phyloP scores from a whole-genome alignment of 2,113 vertebrate species.

The Connochaetes taurinus region DNA sequence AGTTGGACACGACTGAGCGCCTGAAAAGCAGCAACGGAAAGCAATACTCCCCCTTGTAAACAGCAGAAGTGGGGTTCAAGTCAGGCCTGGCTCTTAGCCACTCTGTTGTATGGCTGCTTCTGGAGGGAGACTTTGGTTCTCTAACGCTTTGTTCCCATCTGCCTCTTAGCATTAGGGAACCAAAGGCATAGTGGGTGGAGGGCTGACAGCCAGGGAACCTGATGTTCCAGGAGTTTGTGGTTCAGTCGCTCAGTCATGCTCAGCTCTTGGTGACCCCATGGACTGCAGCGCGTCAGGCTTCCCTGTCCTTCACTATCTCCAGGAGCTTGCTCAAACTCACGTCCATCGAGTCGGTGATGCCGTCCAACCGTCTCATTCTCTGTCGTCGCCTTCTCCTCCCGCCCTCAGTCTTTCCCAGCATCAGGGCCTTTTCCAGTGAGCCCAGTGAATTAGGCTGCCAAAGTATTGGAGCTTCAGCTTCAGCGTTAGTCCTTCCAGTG shows the following conservation, averaged over 20 bases:
- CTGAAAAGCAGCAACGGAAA: background rate
- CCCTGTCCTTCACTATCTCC: background rate
- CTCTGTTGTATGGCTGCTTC: background rate
- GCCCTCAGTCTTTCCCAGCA: background rate
- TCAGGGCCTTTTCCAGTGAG: background rate
- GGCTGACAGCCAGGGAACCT: background rate
- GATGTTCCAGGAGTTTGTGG: background rate
- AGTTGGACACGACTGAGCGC: fast-evolving
- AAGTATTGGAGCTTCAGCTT: background rate
- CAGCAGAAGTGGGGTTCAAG: background rate
- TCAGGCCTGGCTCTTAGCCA: background rate
- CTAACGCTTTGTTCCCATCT: background rate
- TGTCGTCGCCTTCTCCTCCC: background rate
- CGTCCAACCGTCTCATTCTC: fast-evolving
- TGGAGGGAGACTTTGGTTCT: background rate
- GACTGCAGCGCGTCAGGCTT: fast-evolving
- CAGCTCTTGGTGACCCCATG: fast-evolving
- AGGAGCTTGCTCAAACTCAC: background rate
- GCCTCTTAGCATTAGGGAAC: background rate
- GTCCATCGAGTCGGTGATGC: background rate
- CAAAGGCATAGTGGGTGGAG: no score
- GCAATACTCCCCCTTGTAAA: background rate
- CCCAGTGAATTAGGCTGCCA: background rate
- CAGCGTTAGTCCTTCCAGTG: fast-evolving
- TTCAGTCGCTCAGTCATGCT: background rate